Conservation (phyloP, 2,797 vertebrate genomes). For the Lateolabrax maculatus region DNA sequence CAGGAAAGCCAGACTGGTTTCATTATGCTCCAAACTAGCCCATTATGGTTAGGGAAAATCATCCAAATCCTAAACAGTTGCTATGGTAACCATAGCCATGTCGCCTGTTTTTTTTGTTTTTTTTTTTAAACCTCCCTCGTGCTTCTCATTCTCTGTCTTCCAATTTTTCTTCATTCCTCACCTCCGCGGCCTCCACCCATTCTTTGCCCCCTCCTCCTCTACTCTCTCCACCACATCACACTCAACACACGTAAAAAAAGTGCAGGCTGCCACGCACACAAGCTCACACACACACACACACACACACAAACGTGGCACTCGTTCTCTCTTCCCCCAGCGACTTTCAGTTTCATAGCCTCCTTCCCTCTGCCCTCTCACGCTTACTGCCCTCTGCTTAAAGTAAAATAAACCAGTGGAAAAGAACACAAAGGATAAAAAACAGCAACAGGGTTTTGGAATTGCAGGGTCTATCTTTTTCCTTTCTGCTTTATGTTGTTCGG, state of each 20-base stretch:
- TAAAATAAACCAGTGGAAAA: constrained; percentile 74
- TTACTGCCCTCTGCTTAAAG: constrained; percentile 61
- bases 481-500: constrained; percentile 41
- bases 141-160: constrained; percentile 16
- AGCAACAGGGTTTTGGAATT: constrained; percentile 39
- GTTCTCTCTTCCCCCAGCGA: constrained; percentile 36
- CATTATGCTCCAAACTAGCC: constrained; percentile 84
- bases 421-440: constrained; percentile 56
- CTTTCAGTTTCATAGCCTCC: constrained; percentile 60
- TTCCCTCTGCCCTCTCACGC: constrained; percentile 65
- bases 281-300: constrained; percentile 18
- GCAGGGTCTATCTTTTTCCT: constrained; percentile 39
- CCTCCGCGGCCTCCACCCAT: constrained; percentile 48
- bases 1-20: constrained; percentile 86
- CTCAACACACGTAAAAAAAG: constrained; percentile 45
- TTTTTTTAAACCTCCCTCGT: constrained; percentile 21
- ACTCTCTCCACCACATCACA: constrained; percentile 37
- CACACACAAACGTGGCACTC: constrained; percentile 36
- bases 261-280: constrained; percentile 36
- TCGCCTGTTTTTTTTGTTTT: constrained; percentile 60
- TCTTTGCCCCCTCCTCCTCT: constrained; percentile 23
- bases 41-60: constrained; percentile 82
- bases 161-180: constrained; percentile 45
- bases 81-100: constrained; percentile 75
- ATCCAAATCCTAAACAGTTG: constrained; percentile 83